A percentile compares a stretch with the other conserved stretches of the same genome.
These are phyloP conservation scores for Meda fulgida DNA, from an alignment of 2,797 vertebrate species.

Conservation along the genomic window DNA sequence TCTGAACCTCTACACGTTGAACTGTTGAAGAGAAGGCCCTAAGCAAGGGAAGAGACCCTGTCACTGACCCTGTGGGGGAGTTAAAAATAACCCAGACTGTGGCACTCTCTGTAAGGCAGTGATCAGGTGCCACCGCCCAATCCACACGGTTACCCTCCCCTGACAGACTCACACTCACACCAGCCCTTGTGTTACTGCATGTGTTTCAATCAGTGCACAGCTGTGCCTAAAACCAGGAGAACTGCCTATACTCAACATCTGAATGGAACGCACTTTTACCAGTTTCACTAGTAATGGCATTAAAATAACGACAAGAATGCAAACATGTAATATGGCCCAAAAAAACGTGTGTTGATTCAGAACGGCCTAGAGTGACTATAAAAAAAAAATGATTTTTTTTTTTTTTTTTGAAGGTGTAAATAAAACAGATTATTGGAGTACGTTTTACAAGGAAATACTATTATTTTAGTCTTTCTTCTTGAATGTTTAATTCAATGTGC, in stretches of 20 bases:
- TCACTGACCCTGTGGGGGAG: constrained; percentile 49
- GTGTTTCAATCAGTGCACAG: background rate
- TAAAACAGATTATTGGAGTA: background rate
- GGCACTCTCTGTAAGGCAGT: constrained; percentile 61
- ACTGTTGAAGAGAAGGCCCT: background rate
- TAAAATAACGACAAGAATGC: background rate
- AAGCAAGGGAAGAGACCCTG: constrained; percentile 38
- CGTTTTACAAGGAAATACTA: background rate
- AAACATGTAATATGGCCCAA: rapidly evolving
- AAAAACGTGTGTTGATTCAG: background rate
- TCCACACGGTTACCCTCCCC: background rate
- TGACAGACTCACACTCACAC: background rate
- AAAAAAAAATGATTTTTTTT: no score
- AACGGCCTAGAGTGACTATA: background rate
- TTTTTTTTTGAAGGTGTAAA: background rate
- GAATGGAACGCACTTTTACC: background rate
- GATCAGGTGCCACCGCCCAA: constrained; percentile 45
- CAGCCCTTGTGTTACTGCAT: background rate
- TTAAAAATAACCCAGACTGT: constrained; percentile 65
- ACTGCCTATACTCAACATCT: background rate
- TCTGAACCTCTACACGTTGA: background rate
- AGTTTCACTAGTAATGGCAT: background rate
- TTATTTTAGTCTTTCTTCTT: background rate
- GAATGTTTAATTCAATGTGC: background rate
- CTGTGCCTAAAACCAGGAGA: background rate